Evolutionary conservation across 2,888 invertebrate genomes (phyloP).

Genomic region (Dasypolia templi): DNA sequence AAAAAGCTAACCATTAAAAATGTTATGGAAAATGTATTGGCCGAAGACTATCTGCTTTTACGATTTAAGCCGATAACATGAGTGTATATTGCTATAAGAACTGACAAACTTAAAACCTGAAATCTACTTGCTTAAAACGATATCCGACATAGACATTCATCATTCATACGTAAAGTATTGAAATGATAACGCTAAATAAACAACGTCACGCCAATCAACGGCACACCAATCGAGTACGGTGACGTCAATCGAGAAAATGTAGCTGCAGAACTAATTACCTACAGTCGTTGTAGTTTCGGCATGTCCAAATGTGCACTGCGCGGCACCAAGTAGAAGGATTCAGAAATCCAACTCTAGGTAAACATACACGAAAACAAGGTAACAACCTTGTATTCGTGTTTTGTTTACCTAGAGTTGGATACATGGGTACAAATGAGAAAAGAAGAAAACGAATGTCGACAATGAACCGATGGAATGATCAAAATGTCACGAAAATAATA

Average conservation of each 20-base stretch:
- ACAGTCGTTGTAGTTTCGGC: constrained; percentile 55
- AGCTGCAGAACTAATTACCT: constrained; percentile 63
- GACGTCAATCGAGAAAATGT: constrained; percentile 58
- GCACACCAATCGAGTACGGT: too few species aligned
- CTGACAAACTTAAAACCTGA: neutral
- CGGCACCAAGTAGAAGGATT: neutral
- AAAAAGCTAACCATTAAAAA: too few species aligned
- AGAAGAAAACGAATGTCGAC: neutral
- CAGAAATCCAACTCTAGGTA: constrained; percentile 17
- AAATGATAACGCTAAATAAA: constrained; percentile 27
- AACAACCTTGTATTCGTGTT: too few species aligned
- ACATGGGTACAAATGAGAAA: neutral
- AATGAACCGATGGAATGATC: neutral
- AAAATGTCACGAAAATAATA: neutral
- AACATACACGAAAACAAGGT: neutral
- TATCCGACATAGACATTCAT: neutral
- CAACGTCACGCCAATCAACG: constrained; percentile 58
- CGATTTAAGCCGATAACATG: neutral
- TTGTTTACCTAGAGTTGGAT: too few species aligned
- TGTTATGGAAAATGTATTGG: too few species aligned
- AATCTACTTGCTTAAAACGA: neutral
- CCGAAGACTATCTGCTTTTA: neutral
- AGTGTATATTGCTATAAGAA: neutral
- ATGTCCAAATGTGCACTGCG: constrained; percentile 43
- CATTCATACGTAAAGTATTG: constrained; percentile 5